Evolutionary conservation across 2,888 invertebrate genomes (phyloP), one percentile per base, ranked within the genome.

Genomic region (Drosophila pseudotalamancana): DNA sequence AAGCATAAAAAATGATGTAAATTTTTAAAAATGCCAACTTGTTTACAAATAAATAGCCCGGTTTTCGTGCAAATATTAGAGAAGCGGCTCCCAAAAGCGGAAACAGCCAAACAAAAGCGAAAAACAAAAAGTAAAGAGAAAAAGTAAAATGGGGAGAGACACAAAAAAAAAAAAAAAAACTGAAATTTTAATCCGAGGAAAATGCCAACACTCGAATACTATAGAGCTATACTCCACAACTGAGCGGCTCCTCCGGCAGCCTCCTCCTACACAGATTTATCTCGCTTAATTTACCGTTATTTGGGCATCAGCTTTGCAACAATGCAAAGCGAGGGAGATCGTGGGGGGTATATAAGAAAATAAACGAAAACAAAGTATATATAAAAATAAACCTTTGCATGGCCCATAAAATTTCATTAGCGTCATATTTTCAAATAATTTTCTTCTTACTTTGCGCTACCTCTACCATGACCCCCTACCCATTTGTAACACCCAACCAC

Each of bases 371-470:
- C 72, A 76, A 74, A 87, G 78, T 81, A 43, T 59, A 46, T 43
- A 60, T 46, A 87, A 83, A 83, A 83, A 84, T 87, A 87, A 87
- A 83, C 87, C 85, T 85, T 87, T 72, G 88, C 84, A 88, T 79
- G 88, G 87, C 82, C 77, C 86, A 86, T 88, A 87, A 87, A 86
- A 84, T 86, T 86, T 86, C 87, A 86, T 88, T 86, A 87, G 85
- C 79, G 85, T 87, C 82, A 81, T 86, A 84, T 84, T 83, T 83
- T 83, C 87, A 81, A 87, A 83, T 81, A 81, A 84, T 79, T 84
- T 87, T 84, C 77, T 77, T 77, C 74, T 60, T 74, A 66, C 59
- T 72, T 69, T 48, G 65, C 62, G 61, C 64, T 64, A 59, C 68
- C 72, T 59, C 62, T 62, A 50, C 49, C 76, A 35, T 71, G 76